Base-by-base conservation (phyloP, 2,888 invertebrate genomes). In the Lasius platythorax region DNA sequence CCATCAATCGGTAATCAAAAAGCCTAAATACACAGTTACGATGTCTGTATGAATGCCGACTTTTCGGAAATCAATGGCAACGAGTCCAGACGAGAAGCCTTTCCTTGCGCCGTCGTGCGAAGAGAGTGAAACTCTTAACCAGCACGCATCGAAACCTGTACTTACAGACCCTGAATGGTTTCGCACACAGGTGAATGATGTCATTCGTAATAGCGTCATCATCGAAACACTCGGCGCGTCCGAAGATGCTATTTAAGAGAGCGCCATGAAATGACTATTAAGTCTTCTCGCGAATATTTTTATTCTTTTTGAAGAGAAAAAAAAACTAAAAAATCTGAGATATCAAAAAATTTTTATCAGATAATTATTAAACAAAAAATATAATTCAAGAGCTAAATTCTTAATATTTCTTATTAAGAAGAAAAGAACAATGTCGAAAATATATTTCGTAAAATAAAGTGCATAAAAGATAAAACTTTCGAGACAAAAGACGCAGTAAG, bases 141-240 rank as follows among this genome's bases (percentile, higher is more conserved):
- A 56, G 46, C 73, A 12, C 58, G 37, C 46, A 58, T 61, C 79
- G 28, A 67, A 81, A 72, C 79, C 73, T 37, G 73, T 81, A 72
- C 79, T 72, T 73, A 63, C 61, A 12, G 73, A 33, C 61, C 63
- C 73, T 63, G 61, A 73, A 81, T 81, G 73, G 28, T 50, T 50
- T 81, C 72, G 50, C 76, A 33, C 33, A n/a, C 79, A 72, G 73
- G 79, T 81, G 53, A 53, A 70, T 70, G 79, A 81, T 72, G 79
- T 81, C 79, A 81, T 50, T 81, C 61, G 37, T 81, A 79, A 79
- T 79, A 81, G 61, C 73, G 73, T 81, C 79, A 81, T 72, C 79
- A 30, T 70, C 70, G 50, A 33, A 18, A 70, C 50, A 50, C 18
- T 50, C 61, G 28, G 9, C 28, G 8, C 18, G 61, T 68, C n/a